These are phyloP conservation scores for Camponotus vicinus DNA, from an alignment of 1,140 invertebrate genomes.

Conservation along the genomic window DNA sequence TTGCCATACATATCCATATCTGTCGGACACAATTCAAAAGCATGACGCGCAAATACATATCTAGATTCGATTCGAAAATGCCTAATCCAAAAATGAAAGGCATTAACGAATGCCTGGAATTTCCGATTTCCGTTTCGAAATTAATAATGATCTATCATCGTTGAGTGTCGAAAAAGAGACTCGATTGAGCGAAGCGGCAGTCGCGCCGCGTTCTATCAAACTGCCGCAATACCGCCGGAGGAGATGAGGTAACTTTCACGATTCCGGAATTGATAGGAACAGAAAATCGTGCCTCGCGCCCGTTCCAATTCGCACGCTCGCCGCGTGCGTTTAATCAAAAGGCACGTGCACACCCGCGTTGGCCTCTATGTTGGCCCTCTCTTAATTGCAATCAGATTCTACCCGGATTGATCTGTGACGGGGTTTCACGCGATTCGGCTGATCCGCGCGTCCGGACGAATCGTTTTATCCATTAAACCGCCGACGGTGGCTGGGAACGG, in stretches of 20 bases:
- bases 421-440: conserved; percentile 48
- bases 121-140: neutral
- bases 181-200: neutral
- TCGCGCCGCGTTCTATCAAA: conserved; percentile 44
- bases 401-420: conserved; percentile 58
- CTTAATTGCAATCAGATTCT: conserved; percentile 68
- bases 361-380: conserved; percentile 45
- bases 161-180: conserved; percentile 24
- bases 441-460: conserved; percentile 46
- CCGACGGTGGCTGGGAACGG: neutral
- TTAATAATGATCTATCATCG: conserved; percentile 47
- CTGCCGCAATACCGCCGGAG: conserved; percentile 27
- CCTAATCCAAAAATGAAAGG: no score
- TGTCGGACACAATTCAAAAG: no score
- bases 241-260: conserved; percentile 60
- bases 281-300: conserved; percentile 60
- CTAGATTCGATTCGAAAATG: no score
- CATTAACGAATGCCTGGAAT: no score
- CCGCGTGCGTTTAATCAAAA: conserved; percentile 62
- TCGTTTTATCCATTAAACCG: conserved; percentile 63
- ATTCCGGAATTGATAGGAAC: conserved; percentile 58
- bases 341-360: conserved; percentile 40
- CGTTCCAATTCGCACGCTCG: conserved; percentile 56
- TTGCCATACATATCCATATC: no score
- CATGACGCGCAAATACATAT: no score